Conservation (phyloP, 2,888 invertebrate species). For the Nephrotoma flavescens region DNA sequence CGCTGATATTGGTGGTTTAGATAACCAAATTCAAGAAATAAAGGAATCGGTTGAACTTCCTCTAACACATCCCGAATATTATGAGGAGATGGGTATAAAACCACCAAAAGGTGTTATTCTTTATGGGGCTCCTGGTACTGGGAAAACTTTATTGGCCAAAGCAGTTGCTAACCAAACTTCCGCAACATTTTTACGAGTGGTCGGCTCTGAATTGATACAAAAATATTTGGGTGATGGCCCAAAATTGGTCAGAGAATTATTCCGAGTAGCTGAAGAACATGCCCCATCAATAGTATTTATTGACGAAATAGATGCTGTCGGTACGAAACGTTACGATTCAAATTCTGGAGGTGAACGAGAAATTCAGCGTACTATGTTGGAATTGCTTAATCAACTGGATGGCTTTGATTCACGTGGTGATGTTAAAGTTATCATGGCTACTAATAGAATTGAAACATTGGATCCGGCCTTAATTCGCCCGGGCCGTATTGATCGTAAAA, state of each 20-base stretch:
- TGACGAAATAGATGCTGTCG: conserved; percentile 99
- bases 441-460: conserved; percentile 94
- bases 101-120: conserved; percentile 98
- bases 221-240: conserved; percentile 99
- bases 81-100: conserved; percentile 99
- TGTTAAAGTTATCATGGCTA: conserved; percentile 95
- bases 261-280: conserved; percentile 98
- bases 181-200: conserved; percentile 95
- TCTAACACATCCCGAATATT: conserved; percentile 97
- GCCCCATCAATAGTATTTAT: conserved; percentile 99
- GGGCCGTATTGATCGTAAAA: conserved; percentile 97
- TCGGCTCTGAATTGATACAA: conserved; percentile 98
- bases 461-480: conserved; percentile 98
- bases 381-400: conserved; percentile 94
- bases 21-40: conserved; percentile 94
- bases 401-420: conserved; percentile 95
- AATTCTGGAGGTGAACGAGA: conserved; percentile 99
- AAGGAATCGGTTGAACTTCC: conserved; percentile 98
- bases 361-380: conserved; percentile 99
- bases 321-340: conserved; percentile 96
- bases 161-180: conserved; percentile 99
- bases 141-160: conserved; percentile 94
- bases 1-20: conserved; percentile 95
- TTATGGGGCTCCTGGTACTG: conserved; percentile 96
- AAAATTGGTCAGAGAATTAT: conserved; percentile 92